Evolutionary conservation across 2,888 invertebrate species (phyloP), one percentile per base, ranked within the genome.

Genomic region (Scaptomyza caliginosa): DNA sequence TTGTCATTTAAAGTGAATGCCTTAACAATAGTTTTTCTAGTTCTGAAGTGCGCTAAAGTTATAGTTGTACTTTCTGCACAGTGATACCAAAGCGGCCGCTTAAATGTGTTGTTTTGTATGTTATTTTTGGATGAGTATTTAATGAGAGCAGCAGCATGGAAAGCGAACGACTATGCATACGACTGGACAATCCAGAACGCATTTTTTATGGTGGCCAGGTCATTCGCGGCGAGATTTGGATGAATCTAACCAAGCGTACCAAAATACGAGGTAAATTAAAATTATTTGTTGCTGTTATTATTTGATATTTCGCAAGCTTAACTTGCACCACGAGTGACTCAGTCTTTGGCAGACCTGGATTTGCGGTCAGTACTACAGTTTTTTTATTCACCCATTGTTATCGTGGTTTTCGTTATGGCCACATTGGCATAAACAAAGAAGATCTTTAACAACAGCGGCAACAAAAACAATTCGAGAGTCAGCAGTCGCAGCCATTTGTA

Each of bases 231-330:
- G 88, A 90, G 67, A 90, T 91, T 55, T 90, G 88, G 79, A 80
- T 91, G 70, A 90, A 90, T 73, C 68, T 91, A n/a, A 81, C 75
- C 46, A 91, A 91, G 70, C 90, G 91, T 55, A 89, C 90, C 0
- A 91, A 91, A 81, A 91, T 91, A 54, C 85, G 90, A 67, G 91
- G 91, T 91, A 88, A 89, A 89, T 83, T 52, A 11, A 4, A 67
- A 38, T 40, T 23, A n/a, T 13, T 23, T 54, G 11, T 43, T 56
- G 1, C 26, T 36, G 36, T 48, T 49, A 42, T 45, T 64, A 19
- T 56, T 59, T 38, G 21, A 21, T 42, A 64, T 63, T 70, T 58
- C 58, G 43, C 54, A 72, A 66, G 30, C 50, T 19, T 17, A 28
- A 55, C 62, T 66, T 76, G 75, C 68, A 66, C 77, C 65, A 81